Evolutionary conservation across 1,140 invertebrate genomes (phyloP), one percentile per base, ranked within the genome.

Genomic region (Tetramorium parvispinum): DNA sequence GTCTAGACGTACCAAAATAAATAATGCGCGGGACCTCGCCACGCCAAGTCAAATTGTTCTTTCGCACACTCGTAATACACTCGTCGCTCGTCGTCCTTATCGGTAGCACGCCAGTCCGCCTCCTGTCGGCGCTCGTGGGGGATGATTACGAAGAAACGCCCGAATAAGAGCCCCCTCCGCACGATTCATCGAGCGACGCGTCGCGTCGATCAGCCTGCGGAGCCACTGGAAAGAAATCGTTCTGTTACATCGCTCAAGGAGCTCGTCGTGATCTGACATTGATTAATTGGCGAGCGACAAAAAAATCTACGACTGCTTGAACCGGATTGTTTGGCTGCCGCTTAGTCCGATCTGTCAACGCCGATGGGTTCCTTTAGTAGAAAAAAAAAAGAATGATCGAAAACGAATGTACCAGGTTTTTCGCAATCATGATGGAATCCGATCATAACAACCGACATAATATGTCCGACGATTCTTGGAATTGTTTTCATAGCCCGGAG

Each of bases 1-100:
- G 94, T 95, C 94, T 95, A 95, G 94, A 95, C 94, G 92, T 93
- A 93, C 91, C 91, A 92, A 94, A 94, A 94, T 94, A 94, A 93
- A 94, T 94, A 93, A 94, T 91, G 91, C 91, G 59, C 89, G 46
- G 89, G 89, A 89, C 92, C 88, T 91, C 91, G 91, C 71, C 91
- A 76, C 79, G 85, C 90, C 91, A 93, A 71, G 79, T 93, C 85
- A 94, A 94, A 94, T 93, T 91, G 92, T 92, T 93, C 90, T 89
- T 92, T 81, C 46, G 77, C 92, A 90, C 91, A 91, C 92, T 89
- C 89, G 87, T 91, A 90, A 91, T 85, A 76, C 43, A 11, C 40
- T 27, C 81, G 61, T 85, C 70, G 46, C 79, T 46, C 37, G 85
- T 88, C 90, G 89, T 89, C 89, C 89, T 91, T 90, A 87, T 86